Evolutionary conservation across 1,140 invertebrate species (phyloP).

Genomic region (Leptinotarsa texana): DNA sequence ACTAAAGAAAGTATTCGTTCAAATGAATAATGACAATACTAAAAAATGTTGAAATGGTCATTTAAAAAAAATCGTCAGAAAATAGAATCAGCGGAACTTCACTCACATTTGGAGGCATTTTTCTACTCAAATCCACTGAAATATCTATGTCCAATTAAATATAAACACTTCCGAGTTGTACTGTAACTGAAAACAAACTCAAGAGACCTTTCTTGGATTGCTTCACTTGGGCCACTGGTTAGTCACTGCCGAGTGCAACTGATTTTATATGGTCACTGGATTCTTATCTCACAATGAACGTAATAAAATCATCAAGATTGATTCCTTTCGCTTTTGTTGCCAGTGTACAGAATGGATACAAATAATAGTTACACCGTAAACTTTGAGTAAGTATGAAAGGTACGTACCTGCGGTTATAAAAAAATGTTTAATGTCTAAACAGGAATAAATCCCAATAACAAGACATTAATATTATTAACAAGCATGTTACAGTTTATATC

Average conservation of each 20-base stretch:
- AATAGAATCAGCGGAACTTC: no score
- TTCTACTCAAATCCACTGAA: not conserved
- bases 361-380: not conserved
- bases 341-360: not conserved
- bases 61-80: no score
- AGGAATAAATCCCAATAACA: no score
- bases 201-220: not conserved
- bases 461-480: no score
- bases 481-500: no score
- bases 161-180: not conserved
- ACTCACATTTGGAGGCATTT: not conserved
- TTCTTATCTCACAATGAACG: constrained; percentile 2
- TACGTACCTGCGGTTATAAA: no score
- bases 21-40: no score
- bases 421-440: no score
- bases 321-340: constrained; percentile 1
- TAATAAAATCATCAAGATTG: not conserved
- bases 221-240: not conserved
- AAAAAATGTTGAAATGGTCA: no score
- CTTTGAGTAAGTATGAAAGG: no score
- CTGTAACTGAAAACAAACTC: not conserved
- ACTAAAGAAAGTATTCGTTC: no score
- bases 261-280: not conserved
- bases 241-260: not conserved
- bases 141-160: not conserved